Evolutionary conservation across 2,113 vertebrate genomes (phyloP).

Genomic region (Lepidothrix coronata): DNA sequence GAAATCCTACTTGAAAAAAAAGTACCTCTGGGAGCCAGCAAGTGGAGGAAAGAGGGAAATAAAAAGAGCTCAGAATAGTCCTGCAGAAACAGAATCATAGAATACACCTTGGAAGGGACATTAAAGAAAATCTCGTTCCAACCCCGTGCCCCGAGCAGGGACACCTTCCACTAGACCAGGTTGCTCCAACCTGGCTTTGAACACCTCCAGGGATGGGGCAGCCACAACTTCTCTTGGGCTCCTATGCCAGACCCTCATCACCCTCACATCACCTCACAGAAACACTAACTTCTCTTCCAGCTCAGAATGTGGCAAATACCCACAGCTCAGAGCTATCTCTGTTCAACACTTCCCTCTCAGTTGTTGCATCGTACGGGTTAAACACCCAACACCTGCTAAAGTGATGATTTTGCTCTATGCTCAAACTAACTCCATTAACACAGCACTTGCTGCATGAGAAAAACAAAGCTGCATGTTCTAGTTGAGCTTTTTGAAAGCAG

Average conservation of each 20-base stretch:
- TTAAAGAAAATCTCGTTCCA: not conserved
- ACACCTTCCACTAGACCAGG: not conserved
- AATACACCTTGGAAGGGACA: not conserved
- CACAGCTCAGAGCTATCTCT: not conserved
- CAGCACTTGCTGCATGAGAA: not conserved
- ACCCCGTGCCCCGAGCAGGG: not conserved
- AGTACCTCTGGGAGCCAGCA: not conserved
- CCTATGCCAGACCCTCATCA: not conserved
- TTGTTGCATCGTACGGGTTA: fast-evolving
- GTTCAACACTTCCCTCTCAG: not conserved
- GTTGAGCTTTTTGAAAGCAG: not conserved
- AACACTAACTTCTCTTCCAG: not conserved
- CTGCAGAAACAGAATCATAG: not conserved
- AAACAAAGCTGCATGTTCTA: not conserved
- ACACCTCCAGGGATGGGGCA: not conserved
- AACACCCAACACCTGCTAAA: not conserved
- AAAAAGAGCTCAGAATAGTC: not conserved
- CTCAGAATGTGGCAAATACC: fast-evolving
- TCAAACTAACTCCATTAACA: not conserved
- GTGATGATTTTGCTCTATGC: not conserved
- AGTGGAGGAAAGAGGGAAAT: not conserved
- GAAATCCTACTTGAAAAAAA: not conserved
- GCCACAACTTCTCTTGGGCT: not conserved
- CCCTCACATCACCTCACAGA: not conserved
- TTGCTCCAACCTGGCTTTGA: not conserved